Conservation (phyloP, 2,113 vertebrate species). For the Prietella phreatophila region DNA sequence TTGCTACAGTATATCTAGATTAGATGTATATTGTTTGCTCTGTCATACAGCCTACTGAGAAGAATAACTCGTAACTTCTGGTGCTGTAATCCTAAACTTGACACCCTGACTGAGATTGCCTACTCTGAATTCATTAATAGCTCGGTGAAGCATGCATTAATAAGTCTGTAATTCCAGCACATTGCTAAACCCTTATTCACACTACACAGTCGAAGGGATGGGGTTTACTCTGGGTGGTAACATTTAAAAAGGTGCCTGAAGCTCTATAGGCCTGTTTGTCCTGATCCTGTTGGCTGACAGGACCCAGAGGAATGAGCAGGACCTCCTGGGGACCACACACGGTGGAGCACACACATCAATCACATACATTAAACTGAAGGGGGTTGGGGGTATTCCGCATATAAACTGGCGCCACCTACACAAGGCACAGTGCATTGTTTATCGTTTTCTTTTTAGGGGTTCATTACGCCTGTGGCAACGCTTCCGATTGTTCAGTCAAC, state of each 20-base stretch:
- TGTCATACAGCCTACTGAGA: background rate
- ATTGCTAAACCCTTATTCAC: conserved; percentile 21
- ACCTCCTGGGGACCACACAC: conserved; percentile 66
- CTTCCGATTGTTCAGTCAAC: background rate
- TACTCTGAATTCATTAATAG: background rate
- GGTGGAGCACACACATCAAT: background rate
- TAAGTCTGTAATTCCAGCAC: background rate
- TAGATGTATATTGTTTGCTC: background rate
- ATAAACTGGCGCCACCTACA: conserved; percentile 35
- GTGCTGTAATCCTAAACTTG: background rate
- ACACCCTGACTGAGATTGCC: conserved; percentile 1
- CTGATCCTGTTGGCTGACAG: conserved; percentile 65
- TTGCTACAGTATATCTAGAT: background rate
- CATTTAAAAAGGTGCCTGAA: conserved; percentile 41
- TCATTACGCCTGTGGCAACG: background rate
- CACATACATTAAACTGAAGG: background rate
- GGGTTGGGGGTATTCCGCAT: conserved; percentile 12
- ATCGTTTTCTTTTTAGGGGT: background rate
- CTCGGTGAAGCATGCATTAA: conserved; percentile 7
- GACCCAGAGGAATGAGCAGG: conserved; percentile 60
- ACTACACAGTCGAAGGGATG: background rate
- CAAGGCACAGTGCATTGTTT: background rate
- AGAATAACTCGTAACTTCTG: background rate
- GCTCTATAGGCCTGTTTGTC: conserved; percentile 63
- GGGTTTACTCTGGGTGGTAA: conserved; percentile 34